phyloP scores from a whole-genome alignment of 2,888 invertebrate genomes.

The Bombyx huttoni region DNA sequence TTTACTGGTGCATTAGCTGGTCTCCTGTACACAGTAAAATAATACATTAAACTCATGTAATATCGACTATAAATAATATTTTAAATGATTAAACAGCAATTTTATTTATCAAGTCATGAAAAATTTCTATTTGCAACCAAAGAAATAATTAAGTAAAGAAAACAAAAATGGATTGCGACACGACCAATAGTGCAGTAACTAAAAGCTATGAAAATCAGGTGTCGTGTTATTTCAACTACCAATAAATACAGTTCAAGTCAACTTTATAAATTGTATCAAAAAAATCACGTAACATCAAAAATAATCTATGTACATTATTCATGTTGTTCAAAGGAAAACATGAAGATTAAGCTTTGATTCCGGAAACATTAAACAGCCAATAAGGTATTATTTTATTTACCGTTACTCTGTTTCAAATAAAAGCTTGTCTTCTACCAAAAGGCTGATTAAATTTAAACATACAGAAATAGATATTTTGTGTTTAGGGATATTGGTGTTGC shows the following conservation, averaged over 20 bases:
- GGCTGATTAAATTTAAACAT: too few relatives aligned
- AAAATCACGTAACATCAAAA: not conserved
- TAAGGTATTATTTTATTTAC: too few relatives aligned
- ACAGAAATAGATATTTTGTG: too few relatives aligned
- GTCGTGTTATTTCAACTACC: not conserved
- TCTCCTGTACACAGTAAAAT: conserved; percentile 18
- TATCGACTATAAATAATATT: too few relatives aligned
- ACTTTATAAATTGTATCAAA: not conserved
- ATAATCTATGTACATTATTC: not conserved
- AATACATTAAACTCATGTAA: not conserved
- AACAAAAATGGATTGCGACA: not conserved
- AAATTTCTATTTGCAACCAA: too few relatives aligned
- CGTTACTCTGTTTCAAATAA: too few relatives aligned
- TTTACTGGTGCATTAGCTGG: conserved; percentile 26
- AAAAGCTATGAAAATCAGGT: not conserved
- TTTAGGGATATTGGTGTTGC: too few relatives aligned
- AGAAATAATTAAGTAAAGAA: too few relatives aligned
- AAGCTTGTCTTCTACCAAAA: too few relatives aligned
- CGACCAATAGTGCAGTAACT: not conserved
- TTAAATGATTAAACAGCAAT: too few relatives aligned
- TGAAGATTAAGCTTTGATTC: not conserved
- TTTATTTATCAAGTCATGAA: too few relatives aligned
- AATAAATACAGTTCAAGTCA: not conserved
- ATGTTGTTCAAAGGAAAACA: not conserved
- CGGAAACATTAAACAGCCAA: too few relatives aligned